These are phyloP conservation scores for Etheostoma nigrum DNA, from an alignment of 2,797 vertebrate genomes.

Conservation along the genomic window DNA sequence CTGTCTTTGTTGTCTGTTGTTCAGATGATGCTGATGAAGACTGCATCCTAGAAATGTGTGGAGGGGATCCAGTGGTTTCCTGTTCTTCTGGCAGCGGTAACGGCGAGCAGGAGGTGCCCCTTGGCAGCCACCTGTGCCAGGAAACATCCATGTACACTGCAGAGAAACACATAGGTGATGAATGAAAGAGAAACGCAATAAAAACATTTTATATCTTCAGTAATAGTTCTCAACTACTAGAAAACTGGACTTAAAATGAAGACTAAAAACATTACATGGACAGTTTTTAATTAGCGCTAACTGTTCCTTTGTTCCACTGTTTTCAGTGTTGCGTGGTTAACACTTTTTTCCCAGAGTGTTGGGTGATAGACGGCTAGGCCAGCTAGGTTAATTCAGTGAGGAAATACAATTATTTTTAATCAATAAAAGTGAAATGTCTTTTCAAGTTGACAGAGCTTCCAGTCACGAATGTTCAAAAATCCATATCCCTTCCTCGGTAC, in stretches of 20 bases:
- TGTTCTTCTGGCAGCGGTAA: constrained; percentile 49
- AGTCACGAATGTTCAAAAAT: constrained; percentile 51
- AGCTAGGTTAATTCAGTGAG: constrained; percentile 45
- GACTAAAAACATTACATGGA: background rate
- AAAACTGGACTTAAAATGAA: too few species aligned
- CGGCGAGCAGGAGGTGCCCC: constrained; percentile 79
- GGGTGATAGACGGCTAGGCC: constrained; percentile 28
- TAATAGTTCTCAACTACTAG: background rate
- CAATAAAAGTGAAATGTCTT: constrained; percentile 52
- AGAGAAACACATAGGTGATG: constrained; percentile 66
- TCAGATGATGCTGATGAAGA: constrained; percentile 51
- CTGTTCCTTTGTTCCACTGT: constrained; percentile 10
- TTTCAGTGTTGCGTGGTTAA: constrained; percentile 1
- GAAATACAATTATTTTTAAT: constrained; percentile 61
- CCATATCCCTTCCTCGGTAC: constrained; percentile 42
- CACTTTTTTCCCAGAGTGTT: constrained; percentile 22
- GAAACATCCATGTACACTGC: constrained; percentile 53
- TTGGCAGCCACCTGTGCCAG: constrained; percentile 36
- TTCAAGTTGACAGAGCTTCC: constrained; percentile 35
- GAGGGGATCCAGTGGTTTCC: constrained; percentile 60
- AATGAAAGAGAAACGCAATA: background rate
- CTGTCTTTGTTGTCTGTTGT: constrained; percentile 10
- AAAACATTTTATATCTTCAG: background rate
- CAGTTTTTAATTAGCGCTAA: constrained; percentile 17
- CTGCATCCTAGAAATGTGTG: constrained; percentile 38